Evolutionary conservation across 2,888 invertebrate genomes (phyloP), one percentile per base, ranked within the genome.

Genomic region (Papilio elwesi): DNA sequence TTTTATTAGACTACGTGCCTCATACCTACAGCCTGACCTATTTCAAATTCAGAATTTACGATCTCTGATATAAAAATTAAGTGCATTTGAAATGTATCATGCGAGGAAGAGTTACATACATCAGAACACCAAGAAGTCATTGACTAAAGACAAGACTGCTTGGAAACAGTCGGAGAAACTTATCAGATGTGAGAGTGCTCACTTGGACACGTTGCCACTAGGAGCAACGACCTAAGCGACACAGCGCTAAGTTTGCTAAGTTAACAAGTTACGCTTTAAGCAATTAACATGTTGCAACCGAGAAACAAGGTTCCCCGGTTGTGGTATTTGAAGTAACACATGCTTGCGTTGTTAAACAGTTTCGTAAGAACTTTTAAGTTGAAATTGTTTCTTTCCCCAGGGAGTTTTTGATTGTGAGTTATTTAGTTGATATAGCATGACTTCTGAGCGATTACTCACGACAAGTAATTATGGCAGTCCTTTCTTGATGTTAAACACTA

Each of bases 171-270:
- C 16, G 7, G 15, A 15, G 68, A 16, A 49, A 10, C 15, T 69
- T 59, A 69, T 69, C 69, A 59, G 69, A 69, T 69, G 43, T 10
- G 49, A 10, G 1, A 36, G 43, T 15, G 65, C 65, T 52, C 71
- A 66, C 66, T 66, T 71, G 51, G 49, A 57, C 71, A 71, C 66
- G 71, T 59, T 49, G 15, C 16, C 26, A 57, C 15, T 16, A 38
- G 49, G 71, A 43, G 65, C 49, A 71, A 43, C 43, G 65, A 65
- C 57, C 65, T 38, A 9, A 49, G 65, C 47, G 49, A 48, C 59
- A 51, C 10, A 62, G 52, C 51, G 59, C 16, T 38, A 62, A 69
- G 43, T 69, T 69, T 51, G 52, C 62, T 16, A 51, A 69, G 62
- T 69, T 69, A 62, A 69, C 69, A 69, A 51, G 43, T 69, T 48